Conservation (phyloP, 2,113 vertebrate species). For the Ascaphus truei region DNA sequence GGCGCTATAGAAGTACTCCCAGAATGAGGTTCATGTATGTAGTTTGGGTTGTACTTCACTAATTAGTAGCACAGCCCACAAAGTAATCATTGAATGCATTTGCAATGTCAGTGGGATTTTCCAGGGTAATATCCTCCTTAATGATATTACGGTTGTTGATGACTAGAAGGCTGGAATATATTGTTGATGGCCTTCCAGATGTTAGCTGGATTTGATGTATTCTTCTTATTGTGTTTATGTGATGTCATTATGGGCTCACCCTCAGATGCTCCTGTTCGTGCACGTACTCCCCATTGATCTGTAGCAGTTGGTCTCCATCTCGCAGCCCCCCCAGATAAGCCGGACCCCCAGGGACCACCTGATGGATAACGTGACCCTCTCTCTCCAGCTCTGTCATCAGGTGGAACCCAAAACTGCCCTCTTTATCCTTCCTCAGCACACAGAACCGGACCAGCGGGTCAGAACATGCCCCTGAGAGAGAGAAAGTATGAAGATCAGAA, state of each 20-base stretch:
- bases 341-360: slow-evolving; percentile 62
- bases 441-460: slow-evolving; percentile 64
- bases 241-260: slow-evolving; percentile 47
- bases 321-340: slow-evolving; percentile 61
- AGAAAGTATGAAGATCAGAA: not conserved
- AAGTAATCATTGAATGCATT: too few relatives aligned
- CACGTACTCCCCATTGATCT: slow-evolving; percentile 69
- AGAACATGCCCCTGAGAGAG: slow-evolving; percentile 30
- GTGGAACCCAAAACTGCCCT: slow-evolving; percentile 71
- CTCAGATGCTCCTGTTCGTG: slow-evolving; percentile 54
- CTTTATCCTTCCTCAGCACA: slow-evolving; percentile 66
- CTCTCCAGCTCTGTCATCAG: slow-evolving; percentile 57
- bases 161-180: too few relatives aligned
- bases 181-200: too few relatives aligned
- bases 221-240: not conserved
- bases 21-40: too few relatives aligned
- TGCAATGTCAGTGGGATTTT: too few relatives aligned
- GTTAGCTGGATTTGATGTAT: too few relatives aligned
- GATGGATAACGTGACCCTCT: slow-evolving; percentile 69
- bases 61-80: too few relatives aligned
- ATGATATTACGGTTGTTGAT: too few relatives aligned
- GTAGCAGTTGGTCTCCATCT: slow-evolving; percentile 62
- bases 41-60: too few relatives aligned
- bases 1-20: too few relatives aligned
- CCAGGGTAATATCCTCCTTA: too few relatives aligned